Conservation (phyloP, 2,113 vertebrate species). For the Muscicapa adusta region DNA sequence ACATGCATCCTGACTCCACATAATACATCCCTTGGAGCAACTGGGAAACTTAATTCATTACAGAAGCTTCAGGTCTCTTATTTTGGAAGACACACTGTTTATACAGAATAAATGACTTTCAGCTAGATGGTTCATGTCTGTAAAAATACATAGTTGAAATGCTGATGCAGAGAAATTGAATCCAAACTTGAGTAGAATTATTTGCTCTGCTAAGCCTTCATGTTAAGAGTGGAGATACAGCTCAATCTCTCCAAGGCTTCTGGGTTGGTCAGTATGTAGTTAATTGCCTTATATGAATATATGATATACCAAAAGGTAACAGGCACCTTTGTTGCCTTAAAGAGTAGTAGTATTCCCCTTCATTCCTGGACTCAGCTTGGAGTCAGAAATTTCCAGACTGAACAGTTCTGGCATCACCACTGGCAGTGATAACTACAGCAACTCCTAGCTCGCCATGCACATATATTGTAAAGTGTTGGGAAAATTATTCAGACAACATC, state of each 20-base stretch:
- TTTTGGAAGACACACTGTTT: not conserved
- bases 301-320: not conserved
- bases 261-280: not conserved
- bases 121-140: not conserved
- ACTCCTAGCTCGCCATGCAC: not conserved
- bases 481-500: conserved; percentile 44
- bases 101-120: not conserved
- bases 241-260: not conserved
- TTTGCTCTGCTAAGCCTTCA: not conserved
- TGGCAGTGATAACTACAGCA: not conserved
- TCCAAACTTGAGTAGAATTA: not conserved
- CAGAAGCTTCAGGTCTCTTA: not conserved
- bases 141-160: not conserved
- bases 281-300: not conserved
- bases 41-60: not conserved
- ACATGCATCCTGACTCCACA: not conserved
- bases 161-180: not conserved
- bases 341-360: not conserved
- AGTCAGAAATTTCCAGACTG: not conserved
- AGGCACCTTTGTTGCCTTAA: not conserved
- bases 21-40: not conserved
- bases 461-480: not conserved
- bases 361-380: not conserved
- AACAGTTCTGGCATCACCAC: not conserved
- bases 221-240: not conserved